Percentiles rank a stretch among this genome's conserved stretches.
phyloP scores from a whole-genome alignment of 2,888 invertebrate genomes.

The Pharmacophagus antenor region DNA sequence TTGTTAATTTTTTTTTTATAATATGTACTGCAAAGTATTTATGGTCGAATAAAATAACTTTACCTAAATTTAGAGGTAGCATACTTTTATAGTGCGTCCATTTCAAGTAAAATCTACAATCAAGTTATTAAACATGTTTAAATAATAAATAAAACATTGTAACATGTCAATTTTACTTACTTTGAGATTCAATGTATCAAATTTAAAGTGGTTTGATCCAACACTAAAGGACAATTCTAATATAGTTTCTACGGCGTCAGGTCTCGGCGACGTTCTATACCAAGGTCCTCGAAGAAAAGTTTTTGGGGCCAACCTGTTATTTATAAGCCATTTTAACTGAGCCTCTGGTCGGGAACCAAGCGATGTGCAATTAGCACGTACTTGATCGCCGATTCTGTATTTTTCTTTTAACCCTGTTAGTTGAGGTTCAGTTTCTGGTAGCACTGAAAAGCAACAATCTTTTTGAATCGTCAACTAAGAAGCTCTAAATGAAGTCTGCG shows the following conservation, averaged over 20 bases:
- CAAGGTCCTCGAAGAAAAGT: conserved; percentile 75
- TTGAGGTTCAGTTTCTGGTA: conserved; percentile 88
- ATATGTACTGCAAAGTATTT: no score
- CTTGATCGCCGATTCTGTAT: conserved; percentile 87
- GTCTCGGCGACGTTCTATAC: conserved; percentile 70
- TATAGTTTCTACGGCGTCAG: conserved; percentile 84
- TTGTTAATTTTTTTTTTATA: no score
- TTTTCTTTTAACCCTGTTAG: conserved; percentile 88
- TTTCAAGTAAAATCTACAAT: no score
- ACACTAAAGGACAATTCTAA: conserved; percentile 88
- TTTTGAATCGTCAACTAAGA: not conserved
- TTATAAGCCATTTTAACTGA: conserved; percentile 90
- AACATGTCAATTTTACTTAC: conserved; percentile 49
- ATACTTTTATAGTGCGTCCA: no score
- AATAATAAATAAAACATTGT: not conserved
- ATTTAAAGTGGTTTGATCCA: conserved; percentile 86
- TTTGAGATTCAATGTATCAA: conserved; percentile 90
- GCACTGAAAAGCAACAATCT: conserved; percentile 72
- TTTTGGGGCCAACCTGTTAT: conserved; percentile 83
- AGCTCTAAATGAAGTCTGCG: no score
- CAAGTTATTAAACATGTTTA: no score
- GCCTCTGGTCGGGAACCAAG: conserved; percentile 89
- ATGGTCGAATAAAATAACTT: no score
- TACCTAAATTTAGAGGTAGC: no score
- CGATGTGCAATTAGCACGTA: conserved; percentile 90